Base-by-base conservation (phyloP, 2,113 vertebrate species). In the Hippocampus barbouri region DNA sequence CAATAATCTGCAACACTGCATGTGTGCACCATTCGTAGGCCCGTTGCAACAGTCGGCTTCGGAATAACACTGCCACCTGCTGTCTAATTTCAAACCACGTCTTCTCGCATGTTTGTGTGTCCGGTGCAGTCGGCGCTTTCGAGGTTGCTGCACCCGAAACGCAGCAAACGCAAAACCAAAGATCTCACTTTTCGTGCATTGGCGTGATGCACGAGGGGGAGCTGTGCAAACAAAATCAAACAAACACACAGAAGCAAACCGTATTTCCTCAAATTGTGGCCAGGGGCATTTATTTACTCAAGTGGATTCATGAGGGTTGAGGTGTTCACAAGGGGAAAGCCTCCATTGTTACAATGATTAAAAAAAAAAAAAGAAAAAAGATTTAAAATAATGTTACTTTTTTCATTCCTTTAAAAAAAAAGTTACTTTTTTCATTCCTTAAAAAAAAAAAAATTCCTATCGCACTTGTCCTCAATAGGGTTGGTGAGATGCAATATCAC, bases 11-110 rank as follows among this genome's bases (percentile, higher is more conserved):
- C 77, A 49, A 66, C 62, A 65, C 41, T 59, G 68, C 70, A 38
- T 66, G 68, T 53, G 61, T 66, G 49, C 20, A 53, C 18, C 49
- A 53, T 53, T 20, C 7, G 18, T 20, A 7, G 18, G 49, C 49
- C 49, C 49, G 15, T 8, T 23, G 21, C 53, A 10, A n/a, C 21
- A 11, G 53, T 76, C 41, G 40, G 63, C n/a, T 59, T 60, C 66
- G 57, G 76, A 53, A 65, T 69, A 73, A 82, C 84, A 85, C 85
- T 60, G 84, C 85, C 87, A 81, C 80, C 87, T 90, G 84, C 89
- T 88, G 87, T 70, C 71, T 25, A 34, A 20, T 62, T 74, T 5
- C 21, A 69, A 69, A 69, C 66, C 64, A 79, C 61, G 72, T 59
- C 69, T 76, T 54, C 8, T 41, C 65, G 70, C 64, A 54, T 70